Base-by-base conservation (phyloP, 2,797 vertebrate species). In the Pseudomugil gertrudae region DNA sequence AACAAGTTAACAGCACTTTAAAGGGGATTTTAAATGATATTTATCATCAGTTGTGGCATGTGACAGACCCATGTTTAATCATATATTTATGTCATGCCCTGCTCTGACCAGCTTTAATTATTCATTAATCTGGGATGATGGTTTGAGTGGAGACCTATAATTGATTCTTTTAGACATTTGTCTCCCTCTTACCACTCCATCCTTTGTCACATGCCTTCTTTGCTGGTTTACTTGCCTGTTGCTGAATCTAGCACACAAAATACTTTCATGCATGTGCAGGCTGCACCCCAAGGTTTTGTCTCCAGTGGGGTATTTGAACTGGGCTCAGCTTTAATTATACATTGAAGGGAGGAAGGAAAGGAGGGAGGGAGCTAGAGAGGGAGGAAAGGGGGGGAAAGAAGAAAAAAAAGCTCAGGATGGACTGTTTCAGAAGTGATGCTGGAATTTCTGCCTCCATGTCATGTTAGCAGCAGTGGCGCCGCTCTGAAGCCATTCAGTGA, bases 401-500 rank as follows among this genome's bases (percentile, higher is more conserved):
- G 32, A 58, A 13, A 26, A 63, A 23, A 33, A 66, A 73, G 57
- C 64, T 51, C 24, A 72, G 48, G 21, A 51, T 67, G 24, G 52
- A 57, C 63, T 38, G 63, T 76, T 58, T 54, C 32, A 80, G 64
- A 43, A 69, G 60, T 51, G 74, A 76, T 87, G 78, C 71, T 88
- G 80, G 79, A 79, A 84, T 88, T 79, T 87, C 72, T 84, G 63
- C 75, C 77, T 83, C 79, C 62, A 67, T 88, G 85, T 88, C 92
- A 89, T 84, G 87, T 88, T 87, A 85, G 84, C 72, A 88, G 87
- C 85, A 82, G 84, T 93, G 92, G 92, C 89, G 90, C 92, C 91
- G 63, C 89, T 89, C 90, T 86, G 80, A 91, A 92, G 89, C 85
- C 89, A 86, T 86, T 90, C 87, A 86, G 90, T 93, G 92, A 93